Evolutionary conservation across 2,113 vertebrate species (phyloP), one percentile per base, ranked within the genome.

Genomic region (Aegithalos caudatus): DNA sequence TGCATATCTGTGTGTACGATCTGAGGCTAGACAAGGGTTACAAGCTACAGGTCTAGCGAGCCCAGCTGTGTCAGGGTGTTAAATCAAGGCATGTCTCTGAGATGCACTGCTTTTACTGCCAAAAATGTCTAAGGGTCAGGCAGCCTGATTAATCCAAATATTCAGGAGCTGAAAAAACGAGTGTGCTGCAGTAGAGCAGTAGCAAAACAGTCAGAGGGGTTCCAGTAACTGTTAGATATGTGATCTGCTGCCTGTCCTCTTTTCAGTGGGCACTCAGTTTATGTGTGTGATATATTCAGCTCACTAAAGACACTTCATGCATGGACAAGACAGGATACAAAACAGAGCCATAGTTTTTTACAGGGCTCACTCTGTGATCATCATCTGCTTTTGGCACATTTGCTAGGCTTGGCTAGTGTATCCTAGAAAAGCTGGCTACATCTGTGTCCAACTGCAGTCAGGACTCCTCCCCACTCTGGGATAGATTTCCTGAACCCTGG

Each of bases 61-160:
- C 64, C 91, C 93, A 93, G 89, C 91, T 96, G 81, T 67, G 51
- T 76, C 72, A 90, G 93, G 37, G 69, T 95, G 86, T 92, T 94
- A 94, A 90, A 91, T 87, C 86, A 82, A 95, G 92, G 62, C 83
- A 90, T 5, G 51, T 78, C 48, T 94, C 81, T 84, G 89, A 91
- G 86, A 92, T 82, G 81, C 83, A 84, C 44, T 78, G 76, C 71
- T 89, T 81, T 44, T 61, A 80, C 90, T 94, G 93, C 92, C 92
- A 96, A 96, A 98, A 95, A 66, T 17, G 35, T 95, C 74, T 48
- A 78, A 95, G 79, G 84, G 91, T 92, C 78, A 95, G 70, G 92
- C 86, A 94, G 94, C 51, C 54, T 70, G 60, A 94, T 87, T 86
- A 96, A 90, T 67, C 40, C 90, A 93, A 57, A 74, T 79, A 86